Evolutionary conservation across 1,140 invertebrate genomes (phyloP).

Genomic region (Tribolium madens): DNA sequence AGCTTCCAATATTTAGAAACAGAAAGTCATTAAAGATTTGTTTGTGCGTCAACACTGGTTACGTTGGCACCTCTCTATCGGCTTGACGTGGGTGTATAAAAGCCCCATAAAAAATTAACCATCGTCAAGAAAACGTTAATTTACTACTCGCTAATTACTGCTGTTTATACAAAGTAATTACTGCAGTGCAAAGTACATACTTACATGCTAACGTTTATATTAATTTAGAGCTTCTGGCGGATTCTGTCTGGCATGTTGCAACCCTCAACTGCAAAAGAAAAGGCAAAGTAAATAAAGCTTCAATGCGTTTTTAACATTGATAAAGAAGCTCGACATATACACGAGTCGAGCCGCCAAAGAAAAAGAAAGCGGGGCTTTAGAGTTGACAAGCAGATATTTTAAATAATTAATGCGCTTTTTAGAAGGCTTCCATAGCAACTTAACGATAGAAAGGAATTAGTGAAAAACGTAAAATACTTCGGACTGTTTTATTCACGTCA

Average conservation of each 20-base stretch:
- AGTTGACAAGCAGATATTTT: constrained; percentile 29
- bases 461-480: constrained; percentile 29
- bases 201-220: constrained; percentile 31
- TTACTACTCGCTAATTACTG: constrained; percentile 20
- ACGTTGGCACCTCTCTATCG: background rate
- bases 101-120: background rate
- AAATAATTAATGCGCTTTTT: constrained; percentile 36
- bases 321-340: background rate
- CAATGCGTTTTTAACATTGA: constrained; percentile 7
- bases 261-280: constrained; percentile 23
- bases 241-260: constrained; percentile 33
- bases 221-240: constrained; percentile 27
- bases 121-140: background rate
- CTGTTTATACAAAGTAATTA: constrained; percentile 16
- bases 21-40: background rate
- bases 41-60: background rate
- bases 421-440: constrained; percentile 10
- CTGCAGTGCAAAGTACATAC: constrained; percentile 11
- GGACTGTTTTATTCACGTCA: constrained; percentile 31
- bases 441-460: constrained; percentile 39
- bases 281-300: constrained; percentile 27
- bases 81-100: background rate
- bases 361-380: background rate
- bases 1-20: background rate
- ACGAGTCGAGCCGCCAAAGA: background rate